phyloP scores from a whole-genome alignment of 2,113 vertebrate species.

The Hyperoodon ampullatus region DNA sequence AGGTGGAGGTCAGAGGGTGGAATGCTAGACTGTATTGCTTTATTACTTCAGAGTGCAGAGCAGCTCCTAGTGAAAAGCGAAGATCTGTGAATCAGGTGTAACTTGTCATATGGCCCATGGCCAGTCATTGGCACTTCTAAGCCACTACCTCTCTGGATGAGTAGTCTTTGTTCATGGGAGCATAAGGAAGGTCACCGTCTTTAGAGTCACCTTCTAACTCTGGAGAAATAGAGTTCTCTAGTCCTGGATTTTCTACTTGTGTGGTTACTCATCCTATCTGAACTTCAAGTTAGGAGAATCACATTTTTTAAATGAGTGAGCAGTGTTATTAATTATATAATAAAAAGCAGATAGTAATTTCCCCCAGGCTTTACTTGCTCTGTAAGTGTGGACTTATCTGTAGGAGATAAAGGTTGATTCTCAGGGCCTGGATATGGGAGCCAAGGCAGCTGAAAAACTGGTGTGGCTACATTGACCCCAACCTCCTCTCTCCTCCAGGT shows the following conservation, averaged over 20 bases:
- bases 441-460: background rate
- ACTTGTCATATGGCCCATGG: background rate
- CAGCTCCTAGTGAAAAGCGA: background rate
- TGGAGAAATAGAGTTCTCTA: background rate
- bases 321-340: background rate
- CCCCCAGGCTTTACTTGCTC: background rate
- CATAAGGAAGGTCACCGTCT: background rate
- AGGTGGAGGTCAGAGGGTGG: background rate
- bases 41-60: background rate
- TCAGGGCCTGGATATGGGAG: background rate
- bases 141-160: background rate
- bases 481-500: slow-evolving; percentile 79
- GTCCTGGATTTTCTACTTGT: background rate
- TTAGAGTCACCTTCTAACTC: background rate
- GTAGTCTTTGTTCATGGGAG: background rate
- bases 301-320: background rate
- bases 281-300: background rate
- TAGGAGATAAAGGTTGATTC: background rate
- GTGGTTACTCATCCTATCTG: background rate
- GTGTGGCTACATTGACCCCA: background rate
- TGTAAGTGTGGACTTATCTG: background rate
- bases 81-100: background rate
- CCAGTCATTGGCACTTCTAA: background rate
- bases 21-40: background rate
- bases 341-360: background rate